These are phyloP conservation scores for Pavo muticus DNA, from an alignment of 2,113 vertebrate species.

Conservation along the genomic window DNA sequence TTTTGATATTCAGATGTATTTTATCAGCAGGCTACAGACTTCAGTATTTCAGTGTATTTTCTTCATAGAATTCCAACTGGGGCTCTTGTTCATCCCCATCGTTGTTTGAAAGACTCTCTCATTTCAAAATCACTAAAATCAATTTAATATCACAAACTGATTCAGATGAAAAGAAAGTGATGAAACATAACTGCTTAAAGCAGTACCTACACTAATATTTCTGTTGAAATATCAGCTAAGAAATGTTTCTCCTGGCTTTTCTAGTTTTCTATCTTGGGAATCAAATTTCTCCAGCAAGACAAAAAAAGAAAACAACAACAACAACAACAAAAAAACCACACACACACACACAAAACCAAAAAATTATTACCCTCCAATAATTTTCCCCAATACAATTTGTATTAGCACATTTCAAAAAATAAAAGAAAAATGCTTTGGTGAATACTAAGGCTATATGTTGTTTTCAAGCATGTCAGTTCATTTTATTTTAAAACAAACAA, in stretches of 20 bases:
- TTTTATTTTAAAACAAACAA: neutral
- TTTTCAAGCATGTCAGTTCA: neutral
- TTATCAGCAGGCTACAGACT: neutral
- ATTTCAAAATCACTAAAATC: neutral
- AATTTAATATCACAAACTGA: neutral
- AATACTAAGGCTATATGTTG: neutral
- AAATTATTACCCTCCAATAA: neutral
- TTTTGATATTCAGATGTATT: neutral
- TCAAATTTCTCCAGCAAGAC: neutral
- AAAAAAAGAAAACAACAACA: too few relatives aligned
- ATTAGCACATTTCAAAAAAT: neutral
- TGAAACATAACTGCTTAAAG: neutral
- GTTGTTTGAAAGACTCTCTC: neutral
- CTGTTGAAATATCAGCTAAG: neutral
- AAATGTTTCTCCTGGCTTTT: neutral
- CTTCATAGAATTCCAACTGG: neutral
- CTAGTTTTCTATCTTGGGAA: neutral
- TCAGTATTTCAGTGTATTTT: neutral
- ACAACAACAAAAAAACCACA: too few relatives aligned
- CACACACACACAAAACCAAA: too few relatives aligned
- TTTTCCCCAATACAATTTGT: neutral
- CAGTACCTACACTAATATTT: neutral
- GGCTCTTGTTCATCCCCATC: neutral
- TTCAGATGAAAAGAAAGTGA: neutral
- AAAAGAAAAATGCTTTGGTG: neutral